Evolutionary conservation across 2,888 invertebrate genomes (phyloP), one percentile per base, ranked within the genome.

Genomic region (Celastrina argiolus): DNA sequence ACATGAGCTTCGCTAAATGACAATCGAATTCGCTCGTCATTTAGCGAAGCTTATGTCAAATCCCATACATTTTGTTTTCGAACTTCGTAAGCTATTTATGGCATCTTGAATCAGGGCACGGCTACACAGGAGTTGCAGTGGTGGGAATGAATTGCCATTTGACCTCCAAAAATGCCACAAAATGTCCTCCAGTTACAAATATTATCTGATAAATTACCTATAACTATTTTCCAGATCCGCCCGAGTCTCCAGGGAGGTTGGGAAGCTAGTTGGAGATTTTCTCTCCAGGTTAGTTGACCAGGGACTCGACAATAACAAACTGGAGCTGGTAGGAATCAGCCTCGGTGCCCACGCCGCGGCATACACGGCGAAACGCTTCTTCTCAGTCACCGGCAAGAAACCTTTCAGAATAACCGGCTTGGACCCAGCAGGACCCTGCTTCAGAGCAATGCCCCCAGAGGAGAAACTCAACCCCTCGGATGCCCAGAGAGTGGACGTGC

Each of bases 381-480:
- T 79, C 69, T 68, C 79, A 1, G 69, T 68, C 0, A 88, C 87
- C 0, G 89, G 90, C 0, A 78, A 75, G 65, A 88, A 88, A 69
- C 81, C 83, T 1, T 75, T 79, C 0, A 79, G 88, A 68, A 14
- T 91, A 8, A 88, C 88, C 0, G 91, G 87, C 0, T 67, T 91
- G 3, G 91, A 91, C 18, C 90, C 89, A 0, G 87, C 91, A 0
- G 91, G 91, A 0, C 90, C 91, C 0, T 91, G 91, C 67, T 91
- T 78, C 65, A 79, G 89, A 16, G 73, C 78, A 0, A 41, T 91
- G 1, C 79, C 81, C 0, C 65, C 76, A 0, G 78, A 82, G 1
- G 73, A 80, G 7, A 84, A 82, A 56, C 69, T 91, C 0, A 74
- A 77, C 5, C 69, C 72, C 0, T 74, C 80, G 0, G 88, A 90